Evolutionary conservation across 2,113 vertebrate species (phyloP).

Genomic region (Corydoras maculifer): DNA sequence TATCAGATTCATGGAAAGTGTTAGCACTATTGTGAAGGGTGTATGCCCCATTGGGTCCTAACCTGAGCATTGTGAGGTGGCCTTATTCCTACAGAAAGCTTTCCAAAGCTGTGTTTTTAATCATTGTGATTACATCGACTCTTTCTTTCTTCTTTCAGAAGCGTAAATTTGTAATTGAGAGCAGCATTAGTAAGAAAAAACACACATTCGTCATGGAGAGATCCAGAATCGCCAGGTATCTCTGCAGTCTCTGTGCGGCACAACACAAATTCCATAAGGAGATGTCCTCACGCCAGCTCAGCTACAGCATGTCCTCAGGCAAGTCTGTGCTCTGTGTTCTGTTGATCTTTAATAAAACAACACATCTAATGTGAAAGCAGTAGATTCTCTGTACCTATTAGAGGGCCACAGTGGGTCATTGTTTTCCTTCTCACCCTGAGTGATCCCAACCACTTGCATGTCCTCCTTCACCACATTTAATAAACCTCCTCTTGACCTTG

Average conservation of each 20-base stretch:
- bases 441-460: no score
- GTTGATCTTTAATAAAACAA: background rate
- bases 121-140: background rate
- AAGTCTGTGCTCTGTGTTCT: constrained; percentile 30
- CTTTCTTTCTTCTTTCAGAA: constrained; percentile 54
- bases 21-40: no score
- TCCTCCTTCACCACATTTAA: no score
- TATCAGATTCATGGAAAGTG: no score
- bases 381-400: no score
- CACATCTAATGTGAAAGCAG: no score
- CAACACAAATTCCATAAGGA: constrained; percentile 83
- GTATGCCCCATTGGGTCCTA: no score
- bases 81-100: no score
- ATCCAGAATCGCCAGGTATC: constrained; percentile 74
- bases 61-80: no score
- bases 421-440: no score
- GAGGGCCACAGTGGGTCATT: no score
- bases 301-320: constrained; percentile 62
- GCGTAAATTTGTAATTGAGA: constrained; percentile 77
- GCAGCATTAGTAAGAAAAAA: constrained; percentile 75
- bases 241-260: constrained; percentile 78
- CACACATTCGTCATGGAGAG: constrained; percentile 73
- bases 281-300: constrained; percentile 70
- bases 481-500: no score
- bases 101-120: background rate